phyloP scores from a whole-genome alignment of 2,113 vertebrate species.

The Tragelaphus scriptus region DNA sequence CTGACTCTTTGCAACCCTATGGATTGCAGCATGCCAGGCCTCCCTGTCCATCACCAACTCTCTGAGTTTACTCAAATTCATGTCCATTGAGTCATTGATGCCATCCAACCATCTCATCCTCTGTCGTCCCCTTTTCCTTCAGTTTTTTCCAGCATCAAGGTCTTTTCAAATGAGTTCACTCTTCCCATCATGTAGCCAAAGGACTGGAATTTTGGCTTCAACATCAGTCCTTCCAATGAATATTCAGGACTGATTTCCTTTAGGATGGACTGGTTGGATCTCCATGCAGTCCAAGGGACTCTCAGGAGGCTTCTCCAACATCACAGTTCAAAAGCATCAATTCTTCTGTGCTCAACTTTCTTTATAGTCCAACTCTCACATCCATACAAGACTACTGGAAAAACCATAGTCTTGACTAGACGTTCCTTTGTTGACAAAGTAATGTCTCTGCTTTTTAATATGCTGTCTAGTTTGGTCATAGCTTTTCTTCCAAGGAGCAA shows the following conservation, averaged over 20 bases:
- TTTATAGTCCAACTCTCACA: not conserved
- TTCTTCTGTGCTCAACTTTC: not conserved
- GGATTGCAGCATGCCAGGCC: not conserved
- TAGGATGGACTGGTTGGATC: not conserved
- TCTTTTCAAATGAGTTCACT: not conserved
- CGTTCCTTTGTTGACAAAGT: not conserved
- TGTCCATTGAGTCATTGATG: not conserved
- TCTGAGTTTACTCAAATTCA: not conserved
- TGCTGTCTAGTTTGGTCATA: not conserved
- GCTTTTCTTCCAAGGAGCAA: not conserved
- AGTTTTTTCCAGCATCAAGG: not conserved
- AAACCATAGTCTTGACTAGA: not conserved
- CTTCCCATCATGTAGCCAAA: not conserved
- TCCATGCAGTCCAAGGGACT: not conserved
- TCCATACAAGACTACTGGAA: not conserved
- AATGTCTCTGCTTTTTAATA: not conserved
- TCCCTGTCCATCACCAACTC: not conserved
- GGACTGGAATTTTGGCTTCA: not conserved
- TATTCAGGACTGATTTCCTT: not conserved
- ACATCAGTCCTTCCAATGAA: not conserved
- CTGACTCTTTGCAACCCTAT: accelerated
- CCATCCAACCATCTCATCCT: not conserved
- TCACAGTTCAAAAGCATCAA: not conserved
- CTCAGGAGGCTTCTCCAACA: not conserved
- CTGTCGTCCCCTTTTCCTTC: not conserved